These are phyloP conservation scores for Virgularia gustaviana DNA, from an alignment of 92 coral and sea anemone genomes.

Conservation along the genomic window DNA sequence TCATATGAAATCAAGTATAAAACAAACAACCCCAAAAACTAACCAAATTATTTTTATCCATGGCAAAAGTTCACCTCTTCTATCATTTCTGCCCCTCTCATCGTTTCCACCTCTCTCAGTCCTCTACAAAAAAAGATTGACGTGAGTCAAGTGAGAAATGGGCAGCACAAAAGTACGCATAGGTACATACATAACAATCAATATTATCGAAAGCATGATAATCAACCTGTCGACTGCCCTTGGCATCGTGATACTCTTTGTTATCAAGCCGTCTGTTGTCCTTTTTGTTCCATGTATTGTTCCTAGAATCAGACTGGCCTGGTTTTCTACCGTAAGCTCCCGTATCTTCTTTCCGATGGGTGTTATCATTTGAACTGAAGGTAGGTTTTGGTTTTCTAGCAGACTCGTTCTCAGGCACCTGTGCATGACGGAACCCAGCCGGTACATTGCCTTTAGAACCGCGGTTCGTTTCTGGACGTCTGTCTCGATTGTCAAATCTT, in stretches of 20 bases:
- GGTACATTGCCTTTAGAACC: no score
- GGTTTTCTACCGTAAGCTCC: slow-evolving; percentile 8
- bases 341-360: slow-evolving; percentile 8
- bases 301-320: slow-evolving; percentile 13
- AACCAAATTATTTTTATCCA: neutral
- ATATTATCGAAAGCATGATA: no score
- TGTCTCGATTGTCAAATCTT: no score
- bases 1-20: neutral
- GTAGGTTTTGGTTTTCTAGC: neutral
- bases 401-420: neutral
- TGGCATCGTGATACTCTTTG: no score
- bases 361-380: slow-evolving; percentile 1
- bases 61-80: slow-evolving; percentile 24
- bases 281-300: slow-evolving; percentile 44
- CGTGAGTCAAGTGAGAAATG: neutral
- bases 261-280: no score
- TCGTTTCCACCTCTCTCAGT: no score
- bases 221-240: no score
- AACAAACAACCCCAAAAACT: neutral
- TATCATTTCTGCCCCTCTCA: slow-evolving; percentile 17
- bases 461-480: no score
- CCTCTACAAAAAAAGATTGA: neutral
- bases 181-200: no score
- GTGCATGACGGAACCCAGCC: no score
- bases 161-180: no score